Base-by-base conservation (phyloP, 2,113 vertebrate species). In the Protomyctophum bolini region DNA sequence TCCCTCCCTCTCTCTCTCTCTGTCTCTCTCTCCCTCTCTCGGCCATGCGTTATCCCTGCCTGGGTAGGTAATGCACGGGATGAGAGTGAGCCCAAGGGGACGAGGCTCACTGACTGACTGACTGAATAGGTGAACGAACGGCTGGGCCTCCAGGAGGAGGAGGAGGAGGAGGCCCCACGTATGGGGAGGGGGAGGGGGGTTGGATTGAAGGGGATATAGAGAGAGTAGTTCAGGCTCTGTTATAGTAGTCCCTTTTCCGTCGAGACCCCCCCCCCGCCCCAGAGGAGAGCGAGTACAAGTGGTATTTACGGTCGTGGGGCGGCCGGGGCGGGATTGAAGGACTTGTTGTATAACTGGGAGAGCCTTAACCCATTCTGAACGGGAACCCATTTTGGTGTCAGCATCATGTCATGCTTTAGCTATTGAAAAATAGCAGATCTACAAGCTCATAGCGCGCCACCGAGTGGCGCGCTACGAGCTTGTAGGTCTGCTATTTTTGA, bases 251-350 rank as follows among this genome's bases (percentile, higher is more conserved):
- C 28, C 8, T 10, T 7, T 12, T 78, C 70, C 74, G 15, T 73
- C 70, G 66, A 76, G 56, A n/a, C 55, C 73, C 77, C 73, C n/a
- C n/a, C n/a, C n/a, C n/a, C n/a, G n/a, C n/a, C n/a, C n/a, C n/a
- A 82, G 76, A 86, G 76, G 86, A 86, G 83, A 77, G 85, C 80
- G 75, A 72, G 48, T 6, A 4, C 12, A 11, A 66, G 73, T 75
- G 75, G 83, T 86, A 87, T 89, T 87, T 88, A 87, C 87, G 73
- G 81, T 14, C n/a, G n/a, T n/a, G n/a, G n/a, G n/a, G n/a, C n/a
- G n/a, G n/a, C n/a, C n/a, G n/a, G n/a, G 15, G 14, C 2, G 7
- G 11, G 51, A 54, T 4, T 87, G 83, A 89, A 88, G 76, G 85
- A 58, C 69, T 62, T 61, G 71, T 73, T n/a, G n/a, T n/a, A n/a